Base-by-base conservation (phyloP, 1,140 invertebrate species). In the Temnothorax nylanderi region DNA sequence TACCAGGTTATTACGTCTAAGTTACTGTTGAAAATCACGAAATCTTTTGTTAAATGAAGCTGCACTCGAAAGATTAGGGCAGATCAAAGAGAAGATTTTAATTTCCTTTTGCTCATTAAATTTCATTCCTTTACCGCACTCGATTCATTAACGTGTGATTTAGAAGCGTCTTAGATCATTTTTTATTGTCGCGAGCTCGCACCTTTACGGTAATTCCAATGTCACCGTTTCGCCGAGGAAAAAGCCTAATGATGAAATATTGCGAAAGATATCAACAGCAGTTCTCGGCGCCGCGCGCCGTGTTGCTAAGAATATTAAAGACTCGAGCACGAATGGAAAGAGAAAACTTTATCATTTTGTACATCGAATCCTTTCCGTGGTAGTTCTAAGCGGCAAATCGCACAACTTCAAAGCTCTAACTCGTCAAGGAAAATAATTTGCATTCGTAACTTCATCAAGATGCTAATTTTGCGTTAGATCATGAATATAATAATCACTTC, bases 31-130 rank as follows among this genome's bases (percentile, higher is more conserved):
- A 81, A 88, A 88, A 93, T 93, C 92, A 90, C 88, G 89, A 56
- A 92, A 92, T 88, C 90, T 91, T 6, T 91, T 88, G 90, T 91
- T 88, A 87, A 91, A 11, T 62, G 71, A 74, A 60, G 41, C 6
- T 76, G 72, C 80, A 86, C 82, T 72, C 6, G 58, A 54, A 34
- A 90, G 88, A 93, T 92, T 91, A 88, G 88, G 75, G 60, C 72
- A 44, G 77, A 86, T 90, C 85, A 89, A 89, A 92, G 82, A 47
- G 62, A 34, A 85, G 88, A 89, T 91, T 91, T 92, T 92, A 91
- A 91, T 89, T 93, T 91, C 82, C 85, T 89, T 89, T 81, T 26
- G 54, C 1, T 41, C 58, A 41, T 51, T 47, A 3, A 16, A 85
- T 89, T 76, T 84, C 60, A 51, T 32, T 64, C 21, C 49, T 60